Evolutionary conservation across 2,888 invertebrate genomes (phyloP), one percentile per base, ranked within the genome.

Genomic region (Hirudinaria manillensis): DNA sequence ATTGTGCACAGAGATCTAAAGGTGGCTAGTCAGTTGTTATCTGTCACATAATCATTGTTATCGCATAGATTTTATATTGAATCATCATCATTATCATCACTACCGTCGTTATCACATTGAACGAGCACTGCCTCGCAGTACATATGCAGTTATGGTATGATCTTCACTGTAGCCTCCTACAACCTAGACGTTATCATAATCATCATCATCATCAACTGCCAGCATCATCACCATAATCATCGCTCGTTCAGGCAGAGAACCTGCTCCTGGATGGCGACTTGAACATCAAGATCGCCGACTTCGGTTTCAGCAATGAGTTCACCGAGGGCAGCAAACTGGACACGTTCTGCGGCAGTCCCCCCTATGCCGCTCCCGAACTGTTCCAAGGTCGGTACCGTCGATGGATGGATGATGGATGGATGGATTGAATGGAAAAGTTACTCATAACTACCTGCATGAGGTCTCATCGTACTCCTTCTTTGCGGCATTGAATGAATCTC

Each of bases 221-320:
- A 68, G 70, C 70, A 29, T 70, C 70, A 75, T 70, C 75, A 51
- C 70, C 24, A 24, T 1, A 16, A 61, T 19, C 61, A n/a, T 29
- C 10, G 29, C 13, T 10, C 4, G 16, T 19, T 2, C 83, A 97
- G 91, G 99, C 99, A 85, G 99, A 99, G 89, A 99, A 99, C 88
- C 90, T 99, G 83, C 89, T 99, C 82, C 88, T 99, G 86, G 99
- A 99, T 89, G 93, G 94, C 86, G 99, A 99, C 88, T 95, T 99
- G 94, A 99, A 99, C 87, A 99, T 99, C 83, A 99, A 99, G 89
- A 99, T 99, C 84, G 99, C 99, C 70, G 99, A 99, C 87, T 98
- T 98, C 87, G 98, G 98, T 78, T 98, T 98, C 89, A 96, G 96
- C 83, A 98, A 98, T 88, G 97, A 98, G 89, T 98, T 97, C 89